Conservation (phyloP, 1,140 invertebrate genomes). For the Lanistes nyassanus region DNA sequence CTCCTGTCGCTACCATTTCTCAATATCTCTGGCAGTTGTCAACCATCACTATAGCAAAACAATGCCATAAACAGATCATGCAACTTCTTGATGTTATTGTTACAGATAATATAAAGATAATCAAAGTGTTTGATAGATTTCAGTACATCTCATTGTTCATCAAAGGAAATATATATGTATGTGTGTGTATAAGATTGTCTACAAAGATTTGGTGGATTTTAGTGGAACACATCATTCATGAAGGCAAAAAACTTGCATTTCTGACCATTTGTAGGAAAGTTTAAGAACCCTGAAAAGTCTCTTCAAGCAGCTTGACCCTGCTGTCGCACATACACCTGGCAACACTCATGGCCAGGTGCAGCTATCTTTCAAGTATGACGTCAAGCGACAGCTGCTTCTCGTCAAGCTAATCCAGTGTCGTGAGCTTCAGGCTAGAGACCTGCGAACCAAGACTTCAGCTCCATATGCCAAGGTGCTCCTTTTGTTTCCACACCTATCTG, state of each 20-base stretch:
- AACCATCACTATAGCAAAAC: too few relatives aligned
- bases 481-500: neutral
- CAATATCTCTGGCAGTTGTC: too few relatives aligned
- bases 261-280: slow-evolving; percentile 49
- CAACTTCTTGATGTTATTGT: too few relatives aligned
- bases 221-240: neutral
- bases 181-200: neutral
- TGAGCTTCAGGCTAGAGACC: slow-evolving; percentile 48
- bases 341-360: slow-evolving; percentile 55
- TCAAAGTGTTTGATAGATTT: too few relatives aligned
- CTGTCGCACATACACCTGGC: slow-evolving; percentile 45
- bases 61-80: too few relatives aligned
- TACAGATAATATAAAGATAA: too few relatives aligned
- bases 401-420: slow-evolving; percentile 60
- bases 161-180: neutral
- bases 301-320: slow-evolving; percentile 60
- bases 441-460: slow-evolving; percentile 54
- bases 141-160: too few relatives aligned
- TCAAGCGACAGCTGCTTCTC: slow-evolving; percentile 47
- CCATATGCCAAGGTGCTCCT: slow-evolving; percentile 58
- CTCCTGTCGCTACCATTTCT: too few relatives aligned
- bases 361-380: slow-evolving; percentile 62
- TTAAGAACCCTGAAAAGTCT: slow-evolving; percentile 57
- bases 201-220: neutral
- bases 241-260: neutral